Percentiles rank a stretch among this genome's conserved stretches.
Evolutionary conservation across 2,888 invertebrate species (phyloP).

Genomic region (Trisateles emortualis): DNA sequence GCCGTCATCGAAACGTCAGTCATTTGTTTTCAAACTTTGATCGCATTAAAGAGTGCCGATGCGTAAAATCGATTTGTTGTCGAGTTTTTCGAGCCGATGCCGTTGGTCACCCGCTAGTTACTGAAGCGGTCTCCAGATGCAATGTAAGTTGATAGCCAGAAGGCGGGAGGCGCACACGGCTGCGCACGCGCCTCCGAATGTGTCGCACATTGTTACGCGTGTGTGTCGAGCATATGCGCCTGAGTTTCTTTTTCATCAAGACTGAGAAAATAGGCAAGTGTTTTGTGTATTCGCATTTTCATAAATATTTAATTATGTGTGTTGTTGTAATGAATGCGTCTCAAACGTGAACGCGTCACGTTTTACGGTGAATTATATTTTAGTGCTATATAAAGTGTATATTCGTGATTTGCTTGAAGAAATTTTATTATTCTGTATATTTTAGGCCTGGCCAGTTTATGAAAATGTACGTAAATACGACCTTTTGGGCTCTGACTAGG

Average conservation of each 20-base stretch:
- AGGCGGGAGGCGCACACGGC: slow-evolving; percentile 53
- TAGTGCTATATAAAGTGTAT: slow-evolving; percentile 6
- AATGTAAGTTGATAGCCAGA: slow-evolving; percentile 43
- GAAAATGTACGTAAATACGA: background rate
- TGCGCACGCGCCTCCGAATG: slow-evolving; percentile 66
- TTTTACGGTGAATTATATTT: slow-evolving; percentile 7
- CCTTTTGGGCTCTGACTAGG: background rate
- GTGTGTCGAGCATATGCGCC: slow-evolving; percentile 67
- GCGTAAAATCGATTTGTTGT: slow-evolving; percentile 62
- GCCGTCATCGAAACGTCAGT: background rate
- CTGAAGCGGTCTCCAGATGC: slow-evolving; percentile 38
- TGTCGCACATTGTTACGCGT: slow-evolving; percentile 66
- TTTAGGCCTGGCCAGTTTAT: background rate
- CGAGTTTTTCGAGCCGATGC: slow-evolving; percentile 51
- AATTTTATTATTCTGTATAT: slow-evolving; percentile 2
- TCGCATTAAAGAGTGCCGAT: slow-evolving; percentile 26
- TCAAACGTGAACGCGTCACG: slow-evolving; percentile 7
- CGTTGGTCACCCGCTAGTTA: slow-evolving; percentile 43
- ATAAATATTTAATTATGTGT: slow-evolving; percentile 28
- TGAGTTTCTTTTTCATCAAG: slow-evolving; percentile 69
- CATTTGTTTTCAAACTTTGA: slow-evolving; percentile 33
- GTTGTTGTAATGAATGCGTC: slow-evolving; percentile 3
- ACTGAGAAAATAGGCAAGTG: slow-evolving; percentile 75
- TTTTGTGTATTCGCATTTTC: slow-evolving; percentile 30
- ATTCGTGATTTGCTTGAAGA: slow-evolving; percentile 11